phyloP scores from a whole-genome alignment of 2,797 vertebrate species.

The Ptychobarbus kaznakovi region DNA sequence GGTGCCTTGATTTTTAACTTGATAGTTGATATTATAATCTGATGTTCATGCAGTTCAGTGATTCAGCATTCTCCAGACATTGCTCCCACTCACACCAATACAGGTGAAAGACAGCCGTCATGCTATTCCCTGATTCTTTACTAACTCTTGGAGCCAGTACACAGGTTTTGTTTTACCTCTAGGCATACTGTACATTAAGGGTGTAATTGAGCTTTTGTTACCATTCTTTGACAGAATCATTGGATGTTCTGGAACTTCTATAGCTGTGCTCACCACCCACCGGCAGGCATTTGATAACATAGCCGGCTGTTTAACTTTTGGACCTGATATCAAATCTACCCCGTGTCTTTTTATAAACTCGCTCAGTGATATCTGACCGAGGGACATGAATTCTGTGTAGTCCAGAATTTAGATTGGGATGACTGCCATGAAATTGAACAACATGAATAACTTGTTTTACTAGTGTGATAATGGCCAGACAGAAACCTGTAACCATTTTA shows the following conservation, averaged over 20 bases:
- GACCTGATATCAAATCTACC: conserved; percentile 9
- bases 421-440: background rate
- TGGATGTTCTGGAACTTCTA: background rate
- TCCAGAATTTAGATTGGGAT: background rate
- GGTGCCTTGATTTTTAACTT: background rate
- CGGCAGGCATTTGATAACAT: conserved; percentile 16
- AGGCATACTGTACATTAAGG: background rate
- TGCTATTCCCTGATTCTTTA: background rate
- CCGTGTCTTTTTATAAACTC: conserved; percentile 10
- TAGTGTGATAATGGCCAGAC: conserved; percentile 15
- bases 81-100: background rate
- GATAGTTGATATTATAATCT: background rate
- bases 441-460: conserved; percentile 1
- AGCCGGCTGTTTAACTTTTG: conserved; percentile 7
- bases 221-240: background rate
- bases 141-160: background rate
- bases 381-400: conserved; percentile 21
- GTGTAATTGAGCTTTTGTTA: background rate
- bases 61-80: background rate
- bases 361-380: background rate
- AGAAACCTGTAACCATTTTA: background rate
- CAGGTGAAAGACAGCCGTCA: background rate
- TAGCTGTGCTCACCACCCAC: background rate
- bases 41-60: background rate
- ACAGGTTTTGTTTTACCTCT: background rate